Percentiles rank a stretch among this genome's conserved stretches.
phyloP scores from a whole-genome alignment of 2,888 invertebrate species.

The Idaea aversata region DNA sequence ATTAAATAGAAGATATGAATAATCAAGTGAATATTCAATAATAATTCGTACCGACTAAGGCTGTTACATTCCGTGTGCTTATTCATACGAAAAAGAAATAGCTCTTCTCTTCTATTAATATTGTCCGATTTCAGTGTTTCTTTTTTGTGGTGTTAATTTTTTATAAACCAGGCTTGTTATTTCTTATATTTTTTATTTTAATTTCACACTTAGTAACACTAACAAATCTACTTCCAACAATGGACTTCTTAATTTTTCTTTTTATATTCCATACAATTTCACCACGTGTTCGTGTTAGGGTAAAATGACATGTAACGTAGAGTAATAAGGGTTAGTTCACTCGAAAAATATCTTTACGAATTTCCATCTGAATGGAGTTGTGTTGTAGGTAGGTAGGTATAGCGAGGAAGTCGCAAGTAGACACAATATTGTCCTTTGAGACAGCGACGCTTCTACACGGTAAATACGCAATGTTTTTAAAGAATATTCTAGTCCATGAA shows the following conservation, averaged over 20 bases:
- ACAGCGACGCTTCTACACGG: constrained; percentile 30
- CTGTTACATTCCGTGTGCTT: no score
- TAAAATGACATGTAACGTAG: constrained; percentile 27
- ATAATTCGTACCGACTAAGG: no score
- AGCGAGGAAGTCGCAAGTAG: constrained; percentile 55
- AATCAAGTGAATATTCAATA: no score
- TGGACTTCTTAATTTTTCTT: constrained; percentile 41
- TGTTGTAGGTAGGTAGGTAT: constrained; percentile 55
- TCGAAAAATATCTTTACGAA: constrained; percentile 24
- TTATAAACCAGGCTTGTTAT: no score
- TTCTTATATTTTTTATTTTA: no score
- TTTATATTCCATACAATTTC: constrained; percentile 28
- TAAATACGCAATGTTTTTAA: constrained; percentile 35
- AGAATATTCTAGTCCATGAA: constrained; percentile 36
- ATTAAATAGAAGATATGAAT: no score
- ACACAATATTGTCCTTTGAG: constrained; percentile 61
- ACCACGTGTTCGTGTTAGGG: constrained; percentile 16
- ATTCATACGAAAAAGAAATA: no score
- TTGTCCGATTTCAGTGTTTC: no score
- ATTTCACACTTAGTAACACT: no score
- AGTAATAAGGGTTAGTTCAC: constrained; percentile 30
- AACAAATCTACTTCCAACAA: constrained; percentile 40
- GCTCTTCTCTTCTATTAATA: no score
- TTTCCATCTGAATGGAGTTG: constrained; percentile 53
- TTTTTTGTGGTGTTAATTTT: no score